Base-by-base conservation (phyloP, 1,140 invertebrate species). In the Battus philenor region DNA sequence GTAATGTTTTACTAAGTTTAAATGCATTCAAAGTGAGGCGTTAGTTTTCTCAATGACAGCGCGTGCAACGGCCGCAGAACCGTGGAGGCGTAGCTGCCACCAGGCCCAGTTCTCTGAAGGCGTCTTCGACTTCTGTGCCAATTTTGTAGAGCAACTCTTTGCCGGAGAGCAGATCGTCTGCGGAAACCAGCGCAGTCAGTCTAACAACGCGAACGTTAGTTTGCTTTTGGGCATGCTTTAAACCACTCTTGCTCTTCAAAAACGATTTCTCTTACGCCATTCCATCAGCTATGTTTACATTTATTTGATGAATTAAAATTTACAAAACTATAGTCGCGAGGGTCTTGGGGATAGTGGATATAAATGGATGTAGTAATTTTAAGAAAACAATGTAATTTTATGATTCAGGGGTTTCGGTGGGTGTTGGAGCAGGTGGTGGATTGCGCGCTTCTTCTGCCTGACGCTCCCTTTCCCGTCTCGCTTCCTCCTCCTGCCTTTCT, bases 61-160 rank as follows among this genome's bases (percentile, higher is more conserved):
- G 76, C 8, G 76, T 75, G 69, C 73, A 80, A 41, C 69, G 68
- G 4, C 68, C 64, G 66, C 77, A 82, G 51, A 47, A 39, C 33
- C 66, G 67, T 27, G 36, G 18, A 11, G 49, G 53, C 44, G 44
- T 32, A 11, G 58, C 15, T 34, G 59, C 50, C 44, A 69, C 59
- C 52, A 81, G 68, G 16, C 75, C 74, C 76, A 99, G 90, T 87
- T 98, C 97, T 74, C 94, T 90, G 90, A 99, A 98, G 54, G 98
- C 97, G 70, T 91, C 90, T 88, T 99, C 97, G 90, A 99, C 90
- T 86, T 99, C 97, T 87, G 98, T 97, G 65, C 96, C 96, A 86
- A 99, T 96, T 69, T 94, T 91, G 88, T 98, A 97, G 92, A 96
- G 99, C 87, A 96, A 93, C 89, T 99, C 97, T 91, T 98, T 99